Base-by-base conservation (phyloP, 2,113 vertebrate genomes). In the Crypturellus undulatus region DNA sequence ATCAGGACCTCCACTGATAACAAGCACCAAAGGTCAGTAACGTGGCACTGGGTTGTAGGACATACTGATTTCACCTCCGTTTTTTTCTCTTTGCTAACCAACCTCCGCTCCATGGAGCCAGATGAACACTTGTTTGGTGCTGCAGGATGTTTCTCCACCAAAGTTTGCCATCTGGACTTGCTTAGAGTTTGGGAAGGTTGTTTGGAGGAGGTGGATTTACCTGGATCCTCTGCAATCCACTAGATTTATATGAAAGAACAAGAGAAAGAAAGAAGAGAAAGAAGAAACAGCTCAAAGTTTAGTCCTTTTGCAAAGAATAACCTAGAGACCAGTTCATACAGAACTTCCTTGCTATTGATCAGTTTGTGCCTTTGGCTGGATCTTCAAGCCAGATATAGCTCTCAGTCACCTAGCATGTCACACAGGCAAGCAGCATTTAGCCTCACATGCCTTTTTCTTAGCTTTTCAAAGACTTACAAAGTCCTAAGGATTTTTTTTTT, bases 31-130 rank as follows among this genome's bases (percentile, higher is more conserved):
- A 45, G 5, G 43, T 32, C 77, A 62, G 62, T 25, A 13, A 45
- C 0, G 0, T 0, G 2, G 22, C 16, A 45, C 56, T 18, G 49
- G 36, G 28, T 2, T 58, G 62, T 8, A 68, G 63, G 59, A 38
- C 21, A 6, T 30, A 47, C 16, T 28, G 45, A 22, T 10, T 72
- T 70, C 51, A 24, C 25, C 51, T 71, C 64, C 58, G 24, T 30
- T 4, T 24, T 36, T n/a, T 58, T 49, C 84, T 42, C 68, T 10
- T 1, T 58, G 54, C 5, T 5, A 38, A 42, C 17, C 21, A 52
- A 52, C 49, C 21, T 42, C 47, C 42, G 36, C 28, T 40, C 20
- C 51, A 79, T 30, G 18, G 42, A n/a, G 36, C 24, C 26, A 51
- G 34, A 30, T 12, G 38, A 64, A 12, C 10, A 24, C 38, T 68